phyloP scores from a whole-genome alignment of 2,113 vertebrate species.

The Agapornis roseicollis region DNA sequence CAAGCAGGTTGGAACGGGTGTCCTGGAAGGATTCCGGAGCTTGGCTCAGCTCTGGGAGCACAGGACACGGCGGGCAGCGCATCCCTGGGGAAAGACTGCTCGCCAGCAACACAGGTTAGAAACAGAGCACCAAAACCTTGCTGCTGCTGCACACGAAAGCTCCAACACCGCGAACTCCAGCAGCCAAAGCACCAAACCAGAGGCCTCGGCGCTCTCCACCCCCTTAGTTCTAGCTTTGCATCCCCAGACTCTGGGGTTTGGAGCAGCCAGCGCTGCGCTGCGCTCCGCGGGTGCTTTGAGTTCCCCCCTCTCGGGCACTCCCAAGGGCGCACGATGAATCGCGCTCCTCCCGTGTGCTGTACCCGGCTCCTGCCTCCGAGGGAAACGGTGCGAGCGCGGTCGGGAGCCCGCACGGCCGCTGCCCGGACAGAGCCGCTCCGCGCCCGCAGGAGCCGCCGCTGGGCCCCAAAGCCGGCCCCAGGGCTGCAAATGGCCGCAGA shows the following conservation, averaged over 20 bases:
- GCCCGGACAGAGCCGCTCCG: not conserved
- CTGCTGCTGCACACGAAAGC: rapidly evolving
- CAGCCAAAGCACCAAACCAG: not conserved
- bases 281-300: rapidly evolving
- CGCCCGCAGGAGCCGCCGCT: not conserved
- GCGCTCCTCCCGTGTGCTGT: rapidly evolving
- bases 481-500: not conserved
- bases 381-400: rapidly evolving
- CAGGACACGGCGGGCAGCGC: not conserved
- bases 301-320: not conserved
- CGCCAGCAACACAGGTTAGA: not conserved
- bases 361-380: rapidly evolving
- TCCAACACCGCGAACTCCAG: not conserved
- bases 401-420: not conserved
- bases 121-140: not conserved
- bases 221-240: rapidly evolving
- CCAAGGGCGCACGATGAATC: rapidly evolving
- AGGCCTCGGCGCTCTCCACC: not conserved
- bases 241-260: not conserved
- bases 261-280: rapidly evolving
- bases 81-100: not conserved
- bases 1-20: not conserved
- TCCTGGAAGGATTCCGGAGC: not conserved
- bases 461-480: not conserved
- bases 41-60: not conserved